Evolutionary conservation across 1,140 invertebrate species (phyloP).

Genomic region (Pseudobourletiella spinata): DNA sequence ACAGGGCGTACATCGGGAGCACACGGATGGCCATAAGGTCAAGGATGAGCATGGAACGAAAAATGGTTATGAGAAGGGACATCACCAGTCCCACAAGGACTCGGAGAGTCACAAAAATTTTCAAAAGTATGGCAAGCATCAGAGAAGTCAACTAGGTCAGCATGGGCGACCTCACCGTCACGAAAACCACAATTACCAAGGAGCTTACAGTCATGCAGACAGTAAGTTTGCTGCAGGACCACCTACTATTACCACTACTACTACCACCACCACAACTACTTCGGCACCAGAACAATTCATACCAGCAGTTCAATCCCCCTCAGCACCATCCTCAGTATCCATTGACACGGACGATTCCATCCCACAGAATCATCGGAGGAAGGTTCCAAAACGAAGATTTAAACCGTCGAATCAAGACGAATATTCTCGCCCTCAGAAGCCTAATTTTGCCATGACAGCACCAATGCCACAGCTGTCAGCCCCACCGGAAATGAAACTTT

Average conservation of each 20-base stretch:
- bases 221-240: not conserved
- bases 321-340: not conserved
- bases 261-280: not conserved
- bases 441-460: not conserved
- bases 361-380: not conserved
- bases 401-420: not conserved
- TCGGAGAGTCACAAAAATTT: conserved; percentile 17
- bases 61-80: conserved; percentile 27
- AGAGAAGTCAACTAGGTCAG: conserved; percentile 6
- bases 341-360: not conserved
- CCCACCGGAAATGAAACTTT: conserved; percentile 30
- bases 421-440: not conserved
- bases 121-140: conserved; percentile 11
- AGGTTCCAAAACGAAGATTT: not conserved
- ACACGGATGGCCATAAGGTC: conserved; percentile 28
- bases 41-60: conserved; percentile 29
- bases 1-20: conserved; percentile 23
- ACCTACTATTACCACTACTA: not conserved
- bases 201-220: conserved; percentile 19
- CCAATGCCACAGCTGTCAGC: not conserved
- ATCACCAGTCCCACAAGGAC: conserved; percentile 14
- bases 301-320: not conserved
- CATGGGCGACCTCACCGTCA: conserved; percentile 17
- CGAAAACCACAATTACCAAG: conserved; percentile 33
- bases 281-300: not conserved